phyloP scores from a whole-genome alignment of 2,113 vertebrate genomes.

The Scopus umbretta region DNA sequence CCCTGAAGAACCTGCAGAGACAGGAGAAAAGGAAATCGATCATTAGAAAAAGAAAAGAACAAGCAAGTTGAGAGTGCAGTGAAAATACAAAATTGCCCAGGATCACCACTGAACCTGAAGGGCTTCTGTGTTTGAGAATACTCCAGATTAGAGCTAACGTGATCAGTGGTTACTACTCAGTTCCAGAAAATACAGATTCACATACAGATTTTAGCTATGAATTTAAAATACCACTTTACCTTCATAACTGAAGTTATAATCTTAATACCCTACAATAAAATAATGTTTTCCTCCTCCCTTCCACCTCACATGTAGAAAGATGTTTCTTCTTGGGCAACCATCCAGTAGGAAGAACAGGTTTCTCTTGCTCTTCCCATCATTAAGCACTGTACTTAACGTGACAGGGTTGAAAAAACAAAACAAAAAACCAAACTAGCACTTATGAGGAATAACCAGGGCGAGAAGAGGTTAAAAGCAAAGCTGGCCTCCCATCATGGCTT shows the following conservation, averaged over 20 bases:
- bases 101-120: not conserved
- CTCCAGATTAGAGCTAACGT: not conserved
- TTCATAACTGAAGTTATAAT: not conserved
- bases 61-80: not conserved
- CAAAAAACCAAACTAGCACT: no score
- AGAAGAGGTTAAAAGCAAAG: not conserved
- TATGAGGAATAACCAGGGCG: not conserved
- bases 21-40: not conserved
- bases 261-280: not conserved
- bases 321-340: not conserved
- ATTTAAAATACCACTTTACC: not conserved
- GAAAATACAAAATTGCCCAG: not conserved
- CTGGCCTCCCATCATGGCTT: not conserved
- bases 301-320: not conserved
- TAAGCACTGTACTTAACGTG: not conserved
- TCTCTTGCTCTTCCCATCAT: not conserved
- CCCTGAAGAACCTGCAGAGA: constrained; percentile 88
- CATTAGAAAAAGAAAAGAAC: not conserved
- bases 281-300: not conserved
- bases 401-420: no score
- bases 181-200: not conserved
- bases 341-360: not conserved
- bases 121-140: not conserved
- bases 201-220: not conserved
- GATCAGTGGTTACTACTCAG: not conserved